Percentiles rank a stretch among this genome's conserved stretches.
Evolutionary conservation across 2,888 invertebrate genomes (phyloP).

Genomic region (Lepidochrysops patricia): DNA sequence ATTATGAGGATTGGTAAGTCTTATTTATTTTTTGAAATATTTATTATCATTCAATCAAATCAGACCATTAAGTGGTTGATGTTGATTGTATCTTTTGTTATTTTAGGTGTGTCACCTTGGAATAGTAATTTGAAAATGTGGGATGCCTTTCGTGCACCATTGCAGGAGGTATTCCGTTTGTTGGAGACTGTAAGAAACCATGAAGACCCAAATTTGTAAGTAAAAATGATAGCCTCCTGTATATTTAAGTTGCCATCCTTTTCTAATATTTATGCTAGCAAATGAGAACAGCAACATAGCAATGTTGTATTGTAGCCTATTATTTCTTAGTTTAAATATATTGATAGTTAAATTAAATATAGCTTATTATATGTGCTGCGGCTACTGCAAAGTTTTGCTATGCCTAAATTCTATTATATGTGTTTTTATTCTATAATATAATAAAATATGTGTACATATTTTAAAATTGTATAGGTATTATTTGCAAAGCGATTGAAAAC

Average conservation of each 20-base stretch:
- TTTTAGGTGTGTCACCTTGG: slow-evolving; percentile 89
- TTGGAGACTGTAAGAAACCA: slow-evolving; percentile 90
- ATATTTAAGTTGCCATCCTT: neutral
- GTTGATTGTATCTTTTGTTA: neutral
- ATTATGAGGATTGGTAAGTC: slow-evolving; percentile 75
- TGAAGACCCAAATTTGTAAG: slow-evolving; percentile 81
- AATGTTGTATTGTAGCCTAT: too few relatives aligned
- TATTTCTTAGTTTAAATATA: too few relatives aligned
- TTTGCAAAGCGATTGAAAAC: neutral
- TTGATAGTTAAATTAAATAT: too few relatives aligned
- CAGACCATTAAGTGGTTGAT: neutral
- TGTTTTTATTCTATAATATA: neutral
- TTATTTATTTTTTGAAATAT: neutral
- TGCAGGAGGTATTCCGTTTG: slow-evolving; percentile 91
- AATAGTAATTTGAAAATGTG: slow-evolving; percentile 84
- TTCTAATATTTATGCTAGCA: too few relatives aligned
- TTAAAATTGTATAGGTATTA: too few relatives aligned
- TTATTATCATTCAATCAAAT: neutral
- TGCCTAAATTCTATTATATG: neutral
- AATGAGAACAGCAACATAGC: too few relatives aligned
- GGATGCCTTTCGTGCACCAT: slow-evolving; percentile 93
- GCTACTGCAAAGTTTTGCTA: too few relatives aligned
- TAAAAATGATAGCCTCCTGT: slow-evolving; percentile 20
- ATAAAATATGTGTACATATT: neutral
- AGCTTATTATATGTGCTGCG: too few relatives aligned